Conservation (phyloP, 2,888 invertebrate species). For the Dorcus hopei region DNA sequence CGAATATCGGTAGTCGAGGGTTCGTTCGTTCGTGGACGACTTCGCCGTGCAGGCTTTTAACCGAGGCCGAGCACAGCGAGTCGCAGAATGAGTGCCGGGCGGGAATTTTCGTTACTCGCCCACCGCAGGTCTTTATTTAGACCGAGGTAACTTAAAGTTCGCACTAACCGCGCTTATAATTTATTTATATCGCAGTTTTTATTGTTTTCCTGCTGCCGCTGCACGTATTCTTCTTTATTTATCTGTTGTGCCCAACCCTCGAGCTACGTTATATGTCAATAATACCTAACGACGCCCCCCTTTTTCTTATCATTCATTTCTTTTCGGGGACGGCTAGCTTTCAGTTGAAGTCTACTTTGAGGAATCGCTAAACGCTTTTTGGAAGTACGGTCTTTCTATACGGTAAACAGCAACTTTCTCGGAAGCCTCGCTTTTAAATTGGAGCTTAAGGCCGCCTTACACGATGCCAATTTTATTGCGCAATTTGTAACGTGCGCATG, state of each 20-base stretch:
- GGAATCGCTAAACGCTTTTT: too few species aligned
- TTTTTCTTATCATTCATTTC: neutral
- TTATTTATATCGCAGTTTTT: conserved; percentile 28
- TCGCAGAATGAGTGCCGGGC: conserved; percentile 44
- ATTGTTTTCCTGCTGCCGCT: conserved; percentile 19
- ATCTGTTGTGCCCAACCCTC: neutral
- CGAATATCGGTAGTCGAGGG: conserved; percentile 30
- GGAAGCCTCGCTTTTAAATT: too few species aligned
- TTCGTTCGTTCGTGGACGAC: conserved; percentile 45
- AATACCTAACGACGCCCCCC: neutral
- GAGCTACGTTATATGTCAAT: neutral
- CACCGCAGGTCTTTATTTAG: conserved; percentile 42
- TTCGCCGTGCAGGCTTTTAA: conserved; percentile 30
- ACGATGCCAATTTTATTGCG: too few species aligned
- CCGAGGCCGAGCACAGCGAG: conserved; percentile 43
- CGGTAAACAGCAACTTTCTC: too few species aligned
- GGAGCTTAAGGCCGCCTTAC: too few species aligned
- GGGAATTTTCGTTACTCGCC: conserved; percentile 48
- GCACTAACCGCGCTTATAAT: conserved; percentile 32
- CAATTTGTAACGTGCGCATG: too few species aligned
- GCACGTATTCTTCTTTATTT: conserved; percentile 4
- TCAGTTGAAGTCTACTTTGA: too few species aligned
- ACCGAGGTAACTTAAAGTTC: conserved; percentile 43
- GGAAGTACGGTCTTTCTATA: too few species aligned
- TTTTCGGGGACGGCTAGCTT: too few species aligned